phyloP scores from a whole-genome alignment of 2,113 vertebrate genomes.

The Tenrec ecaudatus region DNA sequence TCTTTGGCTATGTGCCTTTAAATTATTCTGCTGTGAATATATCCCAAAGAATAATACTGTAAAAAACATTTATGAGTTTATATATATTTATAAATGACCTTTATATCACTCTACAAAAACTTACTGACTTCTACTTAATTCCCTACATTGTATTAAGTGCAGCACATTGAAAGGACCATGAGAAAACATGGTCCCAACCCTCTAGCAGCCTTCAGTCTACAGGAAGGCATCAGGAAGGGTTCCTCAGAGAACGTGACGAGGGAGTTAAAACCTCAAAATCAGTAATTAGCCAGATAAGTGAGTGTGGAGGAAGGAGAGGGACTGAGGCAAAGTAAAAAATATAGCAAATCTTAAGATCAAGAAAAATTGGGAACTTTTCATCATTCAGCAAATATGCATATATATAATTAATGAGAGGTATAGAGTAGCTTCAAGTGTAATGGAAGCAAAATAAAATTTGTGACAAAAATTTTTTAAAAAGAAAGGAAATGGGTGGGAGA shows the following conservation, averaged over 20 bases:
- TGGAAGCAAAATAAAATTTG: slow-evolving; percentile 34
- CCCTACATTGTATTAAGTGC: background rate
- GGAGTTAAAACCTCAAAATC: slow-evolving; percentile 13
- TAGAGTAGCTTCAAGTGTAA: background rate
- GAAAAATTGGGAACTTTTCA: background rate
- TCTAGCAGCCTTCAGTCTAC: background rate
- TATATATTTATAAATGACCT: background rate
- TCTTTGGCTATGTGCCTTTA: slow-evolving; percentile 12
- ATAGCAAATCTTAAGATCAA: background rate
- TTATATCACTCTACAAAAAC: background rate
- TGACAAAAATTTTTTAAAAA: slow-evolving; percentile 13
- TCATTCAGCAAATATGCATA: slow-evolving; percentile 5
- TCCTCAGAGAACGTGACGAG: slow-evolving; percentile 25
- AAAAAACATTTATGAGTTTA: background rate
- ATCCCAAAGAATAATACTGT: slow-evolving; percentile 3
- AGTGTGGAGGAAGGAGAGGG: background rate
- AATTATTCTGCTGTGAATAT: background rate
- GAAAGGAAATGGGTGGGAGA: background rate
- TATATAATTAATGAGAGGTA: background rate
- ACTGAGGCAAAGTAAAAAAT: background rate
- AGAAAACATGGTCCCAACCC: background rate
- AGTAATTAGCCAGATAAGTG: slow-evolving; percentile 9
- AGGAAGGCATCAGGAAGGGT: background rate
- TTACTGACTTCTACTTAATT: background rate
- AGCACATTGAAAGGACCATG: background rate